phyloP scores from a whole-genome alignment of 2,797 vertebrate species.

The Myiotriccus ornatus region DNA sequence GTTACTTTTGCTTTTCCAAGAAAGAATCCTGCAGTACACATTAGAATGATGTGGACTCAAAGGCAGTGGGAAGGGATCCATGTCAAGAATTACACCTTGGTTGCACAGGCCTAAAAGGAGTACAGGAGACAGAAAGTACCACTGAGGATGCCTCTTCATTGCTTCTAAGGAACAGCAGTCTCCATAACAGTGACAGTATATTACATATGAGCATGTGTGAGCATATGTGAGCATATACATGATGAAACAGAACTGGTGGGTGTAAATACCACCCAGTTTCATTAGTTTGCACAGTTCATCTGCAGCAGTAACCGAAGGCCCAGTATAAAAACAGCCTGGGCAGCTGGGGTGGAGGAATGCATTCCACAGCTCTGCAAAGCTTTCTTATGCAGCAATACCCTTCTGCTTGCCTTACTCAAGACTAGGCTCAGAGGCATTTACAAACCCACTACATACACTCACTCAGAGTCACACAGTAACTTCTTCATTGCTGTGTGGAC shows the following conservation, averaged over 20 bases:
- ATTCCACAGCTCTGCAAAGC: not conserved
- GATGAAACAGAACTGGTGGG: not conserved
- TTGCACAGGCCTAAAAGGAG: not conserved
- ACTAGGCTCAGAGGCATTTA: not conserved
- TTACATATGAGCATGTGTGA: no score
- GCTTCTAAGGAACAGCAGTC: not conserved
- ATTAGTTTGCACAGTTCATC: slow-evolving; percentile 12
- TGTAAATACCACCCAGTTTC: not conserved
- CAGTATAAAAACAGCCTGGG: not conserved
- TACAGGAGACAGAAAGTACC: not conserved
- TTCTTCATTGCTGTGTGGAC: not conserved
- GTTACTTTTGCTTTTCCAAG: not conserved
- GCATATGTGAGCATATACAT: not conserved
- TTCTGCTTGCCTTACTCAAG: not conserved
- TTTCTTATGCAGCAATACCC: not conserved
- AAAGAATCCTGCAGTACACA: not conserved
- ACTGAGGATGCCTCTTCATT: not conserved
- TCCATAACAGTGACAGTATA: not conserved
- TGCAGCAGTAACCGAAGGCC: not conserved
- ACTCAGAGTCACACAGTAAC: not conserved
- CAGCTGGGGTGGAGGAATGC: not conserved
- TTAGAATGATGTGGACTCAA: not conserved
- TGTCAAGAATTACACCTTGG: not conserved
- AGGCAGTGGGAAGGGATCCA: not conserved
- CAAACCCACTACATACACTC: not conserved